Evolutionary conservation across 2,797 vertebrate species (phyloP).

Genomic region (Halcyon chelicuti): DNA sequence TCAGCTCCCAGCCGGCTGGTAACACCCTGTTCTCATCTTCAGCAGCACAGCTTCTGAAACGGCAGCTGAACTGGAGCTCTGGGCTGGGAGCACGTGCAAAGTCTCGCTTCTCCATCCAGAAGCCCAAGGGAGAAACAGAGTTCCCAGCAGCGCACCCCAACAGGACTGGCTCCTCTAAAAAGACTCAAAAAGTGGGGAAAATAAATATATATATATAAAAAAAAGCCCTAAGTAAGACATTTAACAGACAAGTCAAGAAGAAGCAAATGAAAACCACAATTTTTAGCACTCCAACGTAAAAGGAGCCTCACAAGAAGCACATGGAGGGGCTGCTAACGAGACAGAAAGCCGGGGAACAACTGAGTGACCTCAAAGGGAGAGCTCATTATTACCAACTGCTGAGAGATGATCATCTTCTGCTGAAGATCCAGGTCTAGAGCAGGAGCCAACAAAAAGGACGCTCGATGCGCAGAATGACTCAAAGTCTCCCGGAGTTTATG

Average conservation of each 20-base stretch:
- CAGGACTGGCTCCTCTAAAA: neutral
- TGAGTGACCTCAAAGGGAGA: neutral
- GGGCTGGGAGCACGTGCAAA: rapidly evolving
- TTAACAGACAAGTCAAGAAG: neutral
- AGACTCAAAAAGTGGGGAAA: neutral
- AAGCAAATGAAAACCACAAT: neutral
- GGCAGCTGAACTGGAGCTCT: neutral
- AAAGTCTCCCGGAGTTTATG: neutral
- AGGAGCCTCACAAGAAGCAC: neutral
- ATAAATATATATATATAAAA: too few relatives aligned
- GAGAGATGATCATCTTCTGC: neutral
- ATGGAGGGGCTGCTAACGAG: neutral
- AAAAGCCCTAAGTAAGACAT: too few relatives aligned
- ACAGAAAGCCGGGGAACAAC: neutral
- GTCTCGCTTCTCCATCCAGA: neutral
- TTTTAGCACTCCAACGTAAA: neutral
- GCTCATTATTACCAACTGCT: neutral
- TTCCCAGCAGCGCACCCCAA: neutral
- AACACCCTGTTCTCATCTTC: neutral
- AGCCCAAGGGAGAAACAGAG: neutral
- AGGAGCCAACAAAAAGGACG: neutral
- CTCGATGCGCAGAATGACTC: neutral
- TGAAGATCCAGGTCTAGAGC: neutral
- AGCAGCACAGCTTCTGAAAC: neutral
- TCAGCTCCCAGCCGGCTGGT: neutral